Evolutionary conservation across 2,888 invertebrate genomes (phyloP), one percentile per base, ranked within the genome.

Genomic region (Craniophora ligustri): DNA sequence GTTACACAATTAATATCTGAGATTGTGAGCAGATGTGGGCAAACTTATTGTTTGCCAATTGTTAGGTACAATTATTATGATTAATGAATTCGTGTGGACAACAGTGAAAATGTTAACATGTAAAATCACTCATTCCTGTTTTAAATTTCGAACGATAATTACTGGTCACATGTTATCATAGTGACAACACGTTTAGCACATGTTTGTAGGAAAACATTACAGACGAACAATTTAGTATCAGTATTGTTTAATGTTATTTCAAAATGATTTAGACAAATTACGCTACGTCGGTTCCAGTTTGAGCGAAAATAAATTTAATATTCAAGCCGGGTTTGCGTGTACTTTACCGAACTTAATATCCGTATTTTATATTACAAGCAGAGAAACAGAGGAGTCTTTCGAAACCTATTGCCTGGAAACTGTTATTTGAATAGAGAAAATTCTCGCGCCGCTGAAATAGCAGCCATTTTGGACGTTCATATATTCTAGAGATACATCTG

Each of bases 391-490:
- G n/a, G 26, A 26, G 26, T n/a, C n/a, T 26, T n/a, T 26, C n/a
- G n/a, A 4, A 3, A 28, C 40, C 11, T 23, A 36, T 34, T 39
- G 14, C 32, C 13, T 21, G 32, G 14, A 14, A 45, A 32, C 39
- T 18, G 23, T 39, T 31, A 28, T 46, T 41, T 41, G 30, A 13
- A 44, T 44, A 35, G 26, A 44, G 44, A 15, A 39, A 47, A 47
- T 23, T 16, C 16, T n/a, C 23, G 14, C 38, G 28, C 18, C 28
- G 19, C 34, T 40, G n/a, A 30, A 53, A 53, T 53, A 53, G 39
- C 26, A 28, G 31, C 21, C 35, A 45, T 40, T 53, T 53, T 28
- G 18, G 45, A 32, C 28, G 21, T 28, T 11, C 10, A 13, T 45
- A 19, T n/a, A 11, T 39, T 34, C 19, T 31, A 42, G 6, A 50